Base-by-base conservation (phyloP, 2,113 vertebrate genomes). In the Lepidothrix coronata region DNA sequence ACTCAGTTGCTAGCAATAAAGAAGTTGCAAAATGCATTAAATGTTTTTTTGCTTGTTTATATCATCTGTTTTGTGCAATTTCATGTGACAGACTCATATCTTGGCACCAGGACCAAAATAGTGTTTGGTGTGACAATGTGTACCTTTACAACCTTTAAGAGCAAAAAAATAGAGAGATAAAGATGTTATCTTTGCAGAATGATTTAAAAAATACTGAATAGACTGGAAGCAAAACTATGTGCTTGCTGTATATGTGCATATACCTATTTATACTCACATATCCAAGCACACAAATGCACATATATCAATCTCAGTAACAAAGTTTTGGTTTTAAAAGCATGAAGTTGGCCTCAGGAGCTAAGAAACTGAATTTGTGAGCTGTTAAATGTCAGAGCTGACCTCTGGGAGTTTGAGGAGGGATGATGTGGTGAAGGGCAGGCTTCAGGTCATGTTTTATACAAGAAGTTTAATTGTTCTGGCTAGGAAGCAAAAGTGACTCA, bases 401-500 rank as follows among this genome's bases (percentile, higher is more conserved):
- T 98, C 89, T 85, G 95, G 97, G 97, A 97, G 83, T 95, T 93
- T 95, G 96, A 98, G 96, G 92, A 98, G 96, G 97, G 97, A 98
- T 98, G 98, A 97, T 98, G 97, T 97, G 97, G 97, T 96, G 91
- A 97, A 98, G 98, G 96, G 97, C 96, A 98, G 92, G 88, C 96
- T 98, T 96, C 97, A 96, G 98, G 97, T 98, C 97, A 97, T 98
- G 97, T 97, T 98, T 98, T 98, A 98, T 97, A 97, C 97, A 98
- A 98, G 97, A 98, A 97, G 97, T 98, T 98, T 98, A 98, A 98
- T 98, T 98, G 98, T 98, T 97, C 98, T 98, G 98, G 98, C 98
- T 73, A 62, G 89, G 97, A 98, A 96, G 97, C 96, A 96, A 92
- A 96, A 97, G 97, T 98, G 98, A 98, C 98, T 98, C 98, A 98